Evolutionary conservation across 23 tunicate species (phyloP), one percentile per base, ranked within the genome.

Genomic region (Ciona savignyi): DNA sequence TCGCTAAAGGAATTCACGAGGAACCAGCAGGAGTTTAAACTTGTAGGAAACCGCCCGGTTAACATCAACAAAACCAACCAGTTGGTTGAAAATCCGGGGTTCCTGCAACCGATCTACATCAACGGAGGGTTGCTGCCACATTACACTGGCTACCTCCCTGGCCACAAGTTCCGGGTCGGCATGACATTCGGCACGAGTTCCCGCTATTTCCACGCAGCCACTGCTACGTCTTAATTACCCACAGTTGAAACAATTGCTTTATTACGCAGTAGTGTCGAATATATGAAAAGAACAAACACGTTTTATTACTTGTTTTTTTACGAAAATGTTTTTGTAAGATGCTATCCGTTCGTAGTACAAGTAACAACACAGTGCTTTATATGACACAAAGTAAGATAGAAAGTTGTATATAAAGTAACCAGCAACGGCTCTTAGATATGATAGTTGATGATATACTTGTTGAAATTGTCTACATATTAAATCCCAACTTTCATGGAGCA

Each of bases 141-240:
- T 31, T 95, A 95, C 72, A 95, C 91, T 30, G 99, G 99, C 9
- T 88, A 87, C 60, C 65, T 95, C 23, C 99, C 99, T 2, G 99
- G 99, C 0, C 90, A 95, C 49, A 95, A 88, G 62, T 87, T 80
- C 48, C 64, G 99, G 27, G 78, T 65, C 66, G 99, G 95, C 32
- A 76, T 35, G 51, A 95, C 99, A 4, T 95, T 74, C 32, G 95
- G 95, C 4, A 71, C 94, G n/a, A 86, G 90, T 64, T 80, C 97
- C 4, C 63, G 97, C 65, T 79, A 83, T 48, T 83, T 78, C 65
- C 79, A 80, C 78, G 71, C 65, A 35, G 69, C 78, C 29, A 51
- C 29, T 22, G 9, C 73, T 29, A 69, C 73, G 73, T 30, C 4
- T 28, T 66, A 30, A 29, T 24, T 25, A 66, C 30, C 30, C 56